Conservation (phyloP, 2,888 invertebrate genomes). For the Leucophenga maculata region DNA sequence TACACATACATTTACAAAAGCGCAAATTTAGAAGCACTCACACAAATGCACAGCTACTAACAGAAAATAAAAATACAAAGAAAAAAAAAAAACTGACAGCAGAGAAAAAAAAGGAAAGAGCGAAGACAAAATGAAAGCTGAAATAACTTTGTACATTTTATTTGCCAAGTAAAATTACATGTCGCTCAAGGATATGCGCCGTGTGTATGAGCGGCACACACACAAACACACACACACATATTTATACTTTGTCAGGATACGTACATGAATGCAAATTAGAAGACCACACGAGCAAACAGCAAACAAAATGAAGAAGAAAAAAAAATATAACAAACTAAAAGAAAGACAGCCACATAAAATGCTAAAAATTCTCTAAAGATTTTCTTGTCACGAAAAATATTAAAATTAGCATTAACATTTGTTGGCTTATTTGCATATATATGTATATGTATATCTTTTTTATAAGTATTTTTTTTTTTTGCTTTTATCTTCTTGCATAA, state of each 20-base stretch:
- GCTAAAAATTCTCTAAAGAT: conserved; percentile 32
- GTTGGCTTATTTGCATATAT: conserved; percentile 4
- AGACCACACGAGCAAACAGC: conserved; percentile 8
- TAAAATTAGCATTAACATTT: conserved; percentile 68
- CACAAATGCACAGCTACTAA: conserved; percentile 35
- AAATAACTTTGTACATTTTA: conserved; percentile 66
- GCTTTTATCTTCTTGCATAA: conserved; percentile 16
- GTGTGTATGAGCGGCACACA: conserved; percentile 29
- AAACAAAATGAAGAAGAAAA: conserved; percentile 18
- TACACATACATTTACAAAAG: conserved; percentile 13
- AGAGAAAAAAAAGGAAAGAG: conserved; percentile 44
- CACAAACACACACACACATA: conserved; percentile 11
- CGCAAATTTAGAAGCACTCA: not conserved
- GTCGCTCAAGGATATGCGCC: conserved; percentile 61
- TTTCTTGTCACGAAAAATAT: conserved; percentile 71
- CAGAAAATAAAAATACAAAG: conserved; percentile 36
- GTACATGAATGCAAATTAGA: conserved; percentile 31
- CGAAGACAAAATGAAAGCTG: conserved; percentile 37
- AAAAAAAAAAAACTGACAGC: conserved; percentile 27
- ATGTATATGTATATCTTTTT: not conserved
- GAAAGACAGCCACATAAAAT: conserved; percentile 17
- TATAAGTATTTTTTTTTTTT: conserved; percentile 41
- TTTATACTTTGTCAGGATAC: not conserved
- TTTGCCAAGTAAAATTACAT: conserved; percentile 68
- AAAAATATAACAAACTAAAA: not conserved